Evolutionary conservation across 2,888 invertebrate species (phyloP).

Genomic region (Serripes groenlandicus): DNA sequence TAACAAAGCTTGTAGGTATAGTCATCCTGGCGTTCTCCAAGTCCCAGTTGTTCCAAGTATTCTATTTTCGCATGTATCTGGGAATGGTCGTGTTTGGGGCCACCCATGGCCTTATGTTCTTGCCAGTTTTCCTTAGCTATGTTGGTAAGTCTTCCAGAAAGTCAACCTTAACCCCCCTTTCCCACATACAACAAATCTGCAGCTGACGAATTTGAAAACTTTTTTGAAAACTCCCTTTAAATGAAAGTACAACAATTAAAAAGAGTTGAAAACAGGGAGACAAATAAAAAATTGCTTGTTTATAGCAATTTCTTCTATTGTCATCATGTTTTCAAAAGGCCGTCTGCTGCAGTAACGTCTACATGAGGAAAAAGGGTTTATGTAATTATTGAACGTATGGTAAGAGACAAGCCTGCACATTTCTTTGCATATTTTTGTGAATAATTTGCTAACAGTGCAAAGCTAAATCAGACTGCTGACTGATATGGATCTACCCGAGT

Average conservation of each 20-base stretch:
- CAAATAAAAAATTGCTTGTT: neutral
- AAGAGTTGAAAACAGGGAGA: neutral
- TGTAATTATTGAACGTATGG: no score
- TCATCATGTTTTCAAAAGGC: neutral
- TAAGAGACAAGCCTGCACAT: no score
- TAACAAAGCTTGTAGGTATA: constrained; percentile 99
- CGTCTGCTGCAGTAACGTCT: neutral
- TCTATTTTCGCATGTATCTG: constrained; percentile 99
- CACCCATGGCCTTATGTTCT: constrained; percentile 97
- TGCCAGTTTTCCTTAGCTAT: constrained; percentile 98
- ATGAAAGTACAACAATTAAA: neutral
- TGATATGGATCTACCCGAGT: no score
- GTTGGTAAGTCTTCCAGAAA: constrained; percentile 89
- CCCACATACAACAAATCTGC: neutral
- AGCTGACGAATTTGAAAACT: neutral
- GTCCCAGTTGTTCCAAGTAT: constrained; percentile 97
- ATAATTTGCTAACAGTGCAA: no score
- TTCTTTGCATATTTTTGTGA: no score
- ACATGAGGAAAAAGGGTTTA: no score
- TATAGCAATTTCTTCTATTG: neutral
- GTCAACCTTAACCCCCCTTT: neutral
- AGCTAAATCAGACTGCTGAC: no score
- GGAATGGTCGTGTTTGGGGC: constrained; percentile 99
- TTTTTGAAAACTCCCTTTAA: neutral
- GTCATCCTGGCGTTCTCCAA: constrained; percentile 97